A percentile compares a stretch with the other conserved stretches of the same genome.
phyloP scores from a whole-genome alignment of 1,140 invertebrate genomes.

The Cyphomyrmex costatus region DNA sequence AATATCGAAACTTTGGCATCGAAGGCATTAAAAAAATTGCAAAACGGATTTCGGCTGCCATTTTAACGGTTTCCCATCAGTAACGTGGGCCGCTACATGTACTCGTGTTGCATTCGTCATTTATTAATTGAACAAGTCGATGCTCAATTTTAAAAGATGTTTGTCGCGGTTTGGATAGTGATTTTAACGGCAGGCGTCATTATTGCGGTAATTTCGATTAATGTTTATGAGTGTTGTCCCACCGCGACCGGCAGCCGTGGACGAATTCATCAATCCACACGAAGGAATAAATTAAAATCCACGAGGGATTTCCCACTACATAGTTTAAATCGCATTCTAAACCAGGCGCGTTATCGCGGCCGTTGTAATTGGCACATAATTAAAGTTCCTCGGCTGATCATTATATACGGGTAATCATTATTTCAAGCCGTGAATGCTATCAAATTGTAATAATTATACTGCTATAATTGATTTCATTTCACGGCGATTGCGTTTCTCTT shows the following conservation, averaged over 20 bases:
- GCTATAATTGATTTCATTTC: constrained; percentile 57
- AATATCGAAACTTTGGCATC: constrained; percentile 35
- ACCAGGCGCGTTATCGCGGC: constrained; percentile 32
- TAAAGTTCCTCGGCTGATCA: constrained; percentile 57
- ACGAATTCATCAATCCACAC: constrained; percentile 32
- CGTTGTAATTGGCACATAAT: constrained; percentile 62
- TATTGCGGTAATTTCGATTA: constrained; percentile 52
- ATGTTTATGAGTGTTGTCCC: constrained; percentile 48
- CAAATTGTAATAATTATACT: constrained; percentile 62
- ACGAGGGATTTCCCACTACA: constrained; percentile 33
- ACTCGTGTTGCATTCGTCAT: constrained; percentile 13
- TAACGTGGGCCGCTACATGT: neutral
- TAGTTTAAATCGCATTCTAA: constrained; percentile 58
- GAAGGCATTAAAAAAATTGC: constrained; percentile 8
- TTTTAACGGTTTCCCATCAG: constrained; percentile 10
- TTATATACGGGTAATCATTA: constrained; percentile 51
- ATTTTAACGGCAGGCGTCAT: constrained; percentile 49
- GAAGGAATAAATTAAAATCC: constrained; percentile 64
- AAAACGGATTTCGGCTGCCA: neutral
- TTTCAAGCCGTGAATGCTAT: constrained; percentile 45
- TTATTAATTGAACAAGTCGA: constrained; percentile 11
- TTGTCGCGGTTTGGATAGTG: neutral
- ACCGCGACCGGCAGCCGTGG: neutral
- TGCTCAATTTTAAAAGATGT: constrained; percentile 34
- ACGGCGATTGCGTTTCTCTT: constrained; percentile 26